phyloP scores from a whole-genome alignment of 2,113 vertebrate genomes.

The Cnemophilus loriae region DNA sequence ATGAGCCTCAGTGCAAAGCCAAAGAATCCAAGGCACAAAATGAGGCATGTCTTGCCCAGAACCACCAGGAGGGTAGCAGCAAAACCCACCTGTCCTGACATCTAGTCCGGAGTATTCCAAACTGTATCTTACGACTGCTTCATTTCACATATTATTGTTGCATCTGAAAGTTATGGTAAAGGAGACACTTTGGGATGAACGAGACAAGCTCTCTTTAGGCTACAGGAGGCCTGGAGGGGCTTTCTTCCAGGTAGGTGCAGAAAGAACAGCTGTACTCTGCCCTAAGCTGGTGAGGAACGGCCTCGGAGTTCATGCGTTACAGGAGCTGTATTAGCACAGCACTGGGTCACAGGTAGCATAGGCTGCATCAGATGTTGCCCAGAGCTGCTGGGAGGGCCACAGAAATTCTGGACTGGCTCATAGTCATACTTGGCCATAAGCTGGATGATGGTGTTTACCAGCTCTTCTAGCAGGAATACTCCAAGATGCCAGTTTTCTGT shows the following conservation, averaged over 20 bases:
- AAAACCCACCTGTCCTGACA: background rate
- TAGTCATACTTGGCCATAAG: background rate
- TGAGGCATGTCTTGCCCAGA: background rate
- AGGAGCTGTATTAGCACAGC: background rate
- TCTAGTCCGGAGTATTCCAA: background rate
- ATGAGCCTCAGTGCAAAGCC: background rate
- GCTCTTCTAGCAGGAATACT: background rate
- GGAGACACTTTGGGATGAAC: background rate
- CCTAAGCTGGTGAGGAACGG: background rate
- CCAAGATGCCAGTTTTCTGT: background rate
- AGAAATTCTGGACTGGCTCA: background rate
- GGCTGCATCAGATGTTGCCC: background rate
- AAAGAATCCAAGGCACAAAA: background rate
- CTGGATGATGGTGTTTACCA: background rate
- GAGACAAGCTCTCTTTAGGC: background rate
- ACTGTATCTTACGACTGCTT: accelerated
- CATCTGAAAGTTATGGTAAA: background rate
- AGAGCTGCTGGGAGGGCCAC: background rate
- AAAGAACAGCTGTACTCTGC: background rate
- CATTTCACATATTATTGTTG: accelerated
- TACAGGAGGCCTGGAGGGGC: background rate
- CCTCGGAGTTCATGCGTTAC: accelerated
- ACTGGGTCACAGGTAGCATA: background rate
- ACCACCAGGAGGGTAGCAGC: background rate
- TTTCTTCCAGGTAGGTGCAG: background rate